Evolutionary conservation across 2,888 invertebrate genomes (phyloP).

Genomic region (Cancer borealis): DNA sequence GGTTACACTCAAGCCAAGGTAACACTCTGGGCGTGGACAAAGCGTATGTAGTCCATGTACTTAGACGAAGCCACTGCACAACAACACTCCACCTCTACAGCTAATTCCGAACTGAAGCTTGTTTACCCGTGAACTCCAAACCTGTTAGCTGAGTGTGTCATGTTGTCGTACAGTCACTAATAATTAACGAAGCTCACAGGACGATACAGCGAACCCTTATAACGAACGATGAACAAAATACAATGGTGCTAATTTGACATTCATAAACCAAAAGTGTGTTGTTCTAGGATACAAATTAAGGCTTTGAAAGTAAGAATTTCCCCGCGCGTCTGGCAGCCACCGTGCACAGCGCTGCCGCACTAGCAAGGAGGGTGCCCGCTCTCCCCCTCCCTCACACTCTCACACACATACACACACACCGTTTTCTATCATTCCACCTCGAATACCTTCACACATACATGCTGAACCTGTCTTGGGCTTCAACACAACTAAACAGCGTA

Average conservation of each 20-base stretch:
- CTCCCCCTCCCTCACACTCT: background rate
- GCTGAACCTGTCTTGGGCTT: background rate
- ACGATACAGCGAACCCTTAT: background rate
- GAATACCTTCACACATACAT: background rate
- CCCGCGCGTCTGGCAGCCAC: background rate
- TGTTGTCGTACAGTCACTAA: conserved; percentile 51
- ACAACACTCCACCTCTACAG: background rate
- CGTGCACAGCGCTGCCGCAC: background rate
- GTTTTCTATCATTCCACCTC: background rate
- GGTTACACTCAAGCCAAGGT: background rate
- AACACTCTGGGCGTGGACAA: background rate
- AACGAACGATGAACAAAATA: background rate
- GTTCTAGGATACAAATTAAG: background rate
- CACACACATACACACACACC: conserved; percentile 44
- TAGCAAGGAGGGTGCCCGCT: background rate
- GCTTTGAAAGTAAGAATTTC: background rate
- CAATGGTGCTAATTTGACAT: background rate
- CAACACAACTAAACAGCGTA: background rate
- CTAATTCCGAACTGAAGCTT: conserved; percentile 57
- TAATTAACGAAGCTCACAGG: background rate
- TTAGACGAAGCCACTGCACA: background rate
- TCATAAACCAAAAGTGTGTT: background rate
- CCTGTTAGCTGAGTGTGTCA: conserved; percentile 59
- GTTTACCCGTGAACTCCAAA: conserved; percentile 67
- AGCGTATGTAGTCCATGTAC: conserved; percentile 40